Percentiles rank a stretch among this genome's conserved stretches.
phyloP scores from a whole-genome alignment of 2,113 vertebrate species.

The Plestiodon gilberti region DNA sequence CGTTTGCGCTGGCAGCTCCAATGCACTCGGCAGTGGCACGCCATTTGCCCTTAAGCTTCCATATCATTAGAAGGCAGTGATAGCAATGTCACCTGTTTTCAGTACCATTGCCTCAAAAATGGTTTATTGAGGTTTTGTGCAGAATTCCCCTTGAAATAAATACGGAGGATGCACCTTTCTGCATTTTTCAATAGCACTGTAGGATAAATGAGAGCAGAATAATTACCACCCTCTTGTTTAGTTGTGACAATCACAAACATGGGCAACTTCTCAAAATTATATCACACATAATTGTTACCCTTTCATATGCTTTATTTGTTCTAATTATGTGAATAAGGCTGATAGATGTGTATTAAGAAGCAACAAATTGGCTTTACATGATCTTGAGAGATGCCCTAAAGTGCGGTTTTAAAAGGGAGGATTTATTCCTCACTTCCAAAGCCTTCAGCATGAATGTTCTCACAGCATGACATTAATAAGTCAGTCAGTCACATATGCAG shows the following conservation, averaged over 20 bases:
- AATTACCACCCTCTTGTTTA: background rate
- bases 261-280: background rate
- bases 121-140: background rate
- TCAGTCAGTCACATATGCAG: background rate
- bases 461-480: conserved; percentile 10
- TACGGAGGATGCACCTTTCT: background rate
- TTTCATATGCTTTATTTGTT: background rate
- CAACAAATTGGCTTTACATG: conserved; percentile 11
- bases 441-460: conserved; percentile 2
- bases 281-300: background rate
- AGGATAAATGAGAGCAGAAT: background rate
- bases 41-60: background rate
- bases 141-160: background rate
- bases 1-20: too few species aligned
- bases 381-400: conserved; percentile 15
- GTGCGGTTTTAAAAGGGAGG: conserved; percentile 5
- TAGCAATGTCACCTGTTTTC: background rate
- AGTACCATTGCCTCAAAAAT: background rate
- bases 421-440: conserved; percentile 13
- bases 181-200: background rate
- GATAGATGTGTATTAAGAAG: background rate
- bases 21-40: too few species aligned
- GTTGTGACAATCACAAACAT: background rate
- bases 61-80: background rate
- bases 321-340: conserved; percentile 5